Conservation (phyloP, 2,797 vertebrate species). For the Molossus molossus region DNA sequence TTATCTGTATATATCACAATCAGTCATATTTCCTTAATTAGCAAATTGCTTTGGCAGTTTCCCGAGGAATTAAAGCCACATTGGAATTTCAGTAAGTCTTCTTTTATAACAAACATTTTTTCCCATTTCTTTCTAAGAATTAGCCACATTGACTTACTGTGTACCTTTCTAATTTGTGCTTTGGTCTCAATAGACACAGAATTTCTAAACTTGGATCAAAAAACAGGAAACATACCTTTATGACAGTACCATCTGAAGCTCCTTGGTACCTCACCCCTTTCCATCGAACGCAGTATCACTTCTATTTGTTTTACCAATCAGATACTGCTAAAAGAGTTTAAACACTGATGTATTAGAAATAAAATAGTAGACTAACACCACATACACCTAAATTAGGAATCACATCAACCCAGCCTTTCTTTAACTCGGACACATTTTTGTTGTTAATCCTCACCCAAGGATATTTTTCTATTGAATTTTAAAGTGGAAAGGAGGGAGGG, state of each 20-base stretch:
- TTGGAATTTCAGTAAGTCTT: slow-evolving; percentile 20
- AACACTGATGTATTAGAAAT: not conserved
- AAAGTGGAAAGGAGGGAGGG: too few relatives aligned
- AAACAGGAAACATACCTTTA: not conserved
- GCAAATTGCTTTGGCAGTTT: not conserved
- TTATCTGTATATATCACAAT: not conserved
- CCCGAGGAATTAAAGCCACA: not conserved
- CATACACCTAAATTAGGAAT: not conserved
- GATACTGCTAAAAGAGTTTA: not conserved
- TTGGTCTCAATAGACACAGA: not conserved
- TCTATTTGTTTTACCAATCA: not conserved
- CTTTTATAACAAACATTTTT: not conserved
- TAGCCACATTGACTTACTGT: not conserved
- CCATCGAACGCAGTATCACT: not conserved
- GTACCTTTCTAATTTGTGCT: not conserved
- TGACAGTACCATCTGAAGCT: not conserved
- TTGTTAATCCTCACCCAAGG: too few relatives aligned
- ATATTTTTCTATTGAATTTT: too few relatives aligned
- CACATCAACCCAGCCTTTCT: not conserved
- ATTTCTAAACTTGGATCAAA: slow-evolving; percentile 1
- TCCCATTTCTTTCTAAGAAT: not conserved
- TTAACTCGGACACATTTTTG: not conserved
- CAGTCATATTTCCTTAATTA: not conserved
- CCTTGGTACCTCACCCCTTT: not conserved
- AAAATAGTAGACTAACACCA: not conserved